These are phyloP conservation scores for Cephalopterus ornatus DNA, from an alignment of 2,113 vertebrate genomes.

Conservation along the genomic window DNA sequence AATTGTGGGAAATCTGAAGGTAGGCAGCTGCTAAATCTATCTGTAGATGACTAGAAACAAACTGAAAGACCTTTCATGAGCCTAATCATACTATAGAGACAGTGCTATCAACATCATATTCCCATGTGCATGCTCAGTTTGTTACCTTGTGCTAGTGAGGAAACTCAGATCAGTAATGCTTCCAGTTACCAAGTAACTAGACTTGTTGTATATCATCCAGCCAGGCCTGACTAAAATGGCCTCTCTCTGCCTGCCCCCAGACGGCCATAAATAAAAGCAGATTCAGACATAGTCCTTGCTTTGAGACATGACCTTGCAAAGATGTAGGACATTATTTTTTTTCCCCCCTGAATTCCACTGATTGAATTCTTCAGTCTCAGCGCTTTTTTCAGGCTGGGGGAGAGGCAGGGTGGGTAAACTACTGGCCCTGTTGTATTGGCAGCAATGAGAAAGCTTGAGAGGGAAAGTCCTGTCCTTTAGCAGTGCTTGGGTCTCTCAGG, in stretches of 20 bases:
- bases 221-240: neutral
- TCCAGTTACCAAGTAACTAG: neutral
- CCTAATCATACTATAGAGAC: neutral
- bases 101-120: neutral
- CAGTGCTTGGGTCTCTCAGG: neutral
- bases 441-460: neutral
- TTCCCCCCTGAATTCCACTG: accelerated
- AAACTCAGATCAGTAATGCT: neutral
- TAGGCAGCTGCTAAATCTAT: neutral
- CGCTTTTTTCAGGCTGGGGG: neutral
- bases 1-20: neutral
- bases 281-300: neutral
- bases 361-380: neutral
- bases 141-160: neutral
- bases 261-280: neutral
- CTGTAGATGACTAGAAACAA: neutral
- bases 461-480: neutral
- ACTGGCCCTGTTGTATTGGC: neutral
- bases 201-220: neutral
- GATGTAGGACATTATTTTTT: neutral
- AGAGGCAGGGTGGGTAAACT: neutral
- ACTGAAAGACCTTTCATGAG: neutral
- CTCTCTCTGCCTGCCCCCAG: neutral
- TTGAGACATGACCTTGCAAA: neutral
- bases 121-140: neutral